Evolutionary conservation across 1,140 invertebrate genomes (phyloP).

Genomic region (Goniozus legneri): DNA sequence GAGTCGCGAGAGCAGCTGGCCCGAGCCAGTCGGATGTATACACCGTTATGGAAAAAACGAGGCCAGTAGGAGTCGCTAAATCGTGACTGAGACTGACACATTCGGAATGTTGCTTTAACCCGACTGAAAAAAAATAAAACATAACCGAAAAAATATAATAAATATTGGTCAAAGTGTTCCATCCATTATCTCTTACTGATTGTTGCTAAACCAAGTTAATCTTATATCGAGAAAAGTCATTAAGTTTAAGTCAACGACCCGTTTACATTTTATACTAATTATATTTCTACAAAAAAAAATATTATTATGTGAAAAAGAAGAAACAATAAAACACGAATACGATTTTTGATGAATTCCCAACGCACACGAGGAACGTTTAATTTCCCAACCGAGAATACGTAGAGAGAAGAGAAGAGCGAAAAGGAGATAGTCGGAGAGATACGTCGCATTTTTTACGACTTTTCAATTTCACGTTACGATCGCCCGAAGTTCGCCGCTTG

Average conservation of each 20-base stretch:
- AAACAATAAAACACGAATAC: too few relatives aligned
- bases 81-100: constrained; percentile 27
- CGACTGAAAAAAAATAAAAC: too few relatives aligned
- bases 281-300: too few relatives aligned
- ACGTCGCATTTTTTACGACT: constrained; percentile 7
- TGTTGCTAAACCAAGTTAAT: constrained; percentile 18
- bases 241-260: constrained; percentile 25
- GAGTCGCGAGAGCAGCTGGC: too few relatives aligned
- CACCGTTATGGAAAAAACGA: not conserved
- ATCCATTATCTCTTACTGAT: constrained; percentile 34
- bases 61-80: not conserved
- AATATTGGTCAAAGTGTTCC: constrained; percentile 34
- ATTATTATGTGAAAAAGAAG: constrained; percentile 14
- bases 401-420: not conserved
- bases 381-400: not conserved
- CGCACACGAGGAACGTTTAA: constrained; percentile 15
- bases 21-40: too few relatives aligned
- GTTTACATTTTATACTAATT: constrained; percentile 29
- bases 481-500: too few relatives aligned
- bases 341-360: too few relatives aligned
- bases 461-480: constrained; percentile 4
- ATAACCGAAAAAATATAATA: too few relatives aligned
- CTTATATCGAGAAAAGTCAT: constrained; percentile 5
- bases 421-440: not conserved
- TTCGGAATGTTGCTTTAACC: constrained; percentile 28